Base-by-base conservation (phyloP, 1,140 invertebrate genomes). In the Drosophila virilis region DNA sequence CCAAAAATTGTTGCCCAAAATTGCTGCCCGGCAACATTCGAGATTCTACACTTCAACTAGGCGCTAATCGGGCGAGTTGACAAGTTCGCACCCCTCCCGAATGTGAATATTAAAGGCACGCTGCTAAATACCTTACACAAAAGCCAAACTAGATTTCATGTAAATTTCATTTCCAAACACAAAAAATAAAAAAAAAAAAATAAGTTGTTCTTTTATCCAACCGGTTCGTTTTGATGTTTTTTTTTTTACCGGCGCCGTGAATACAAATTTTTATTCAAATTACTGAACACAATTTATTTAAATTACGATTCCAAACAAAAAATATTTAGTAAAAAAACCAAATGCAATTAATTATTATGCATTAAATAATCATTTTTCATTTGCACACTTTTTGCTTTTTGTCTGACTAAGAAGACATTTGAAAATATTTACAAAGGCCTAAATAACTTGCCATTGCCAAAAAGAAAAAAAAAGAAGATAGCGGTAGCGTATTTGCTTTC, bases 141-240 rank as follows among this genome's bases (percentile, higher is more conserved):
- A 35, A 40, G 40, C 8, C 66, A 75, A 86, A 83, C 82, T 86
- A 86, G 76, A 79, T 74, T 86, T 60, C 74, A 74, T 55, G 72
- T 50, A 69, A 82, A 77, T 65, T 64, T 55, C 52, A 33, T 35
- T 78, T 67, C 9, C 12, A 48, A 65, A 77, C 12, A 40, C 55
- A 62, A 22, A 22, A 2, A 22, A 17, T 1, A 22, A 22, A 2
- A 2, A 22, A 2, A 22, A 22, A 22, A 22, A 12, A 9, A 13
- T 43, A 45, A 8, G 2, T 51, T 28, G 22, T 32, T 75, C 32
- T 59, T 58, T 17, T 62, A 38, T 33, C 17, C 40, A 82, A 68
- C 71, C 40, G 57, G 80, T 78, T 75, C n/a, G 54, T 17, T 48
- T 15, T 62, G 69, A 78, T 82, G 78, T 77, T 81, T 77, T 28